phyloP scores from a whole-genome alignment of 2,113 vertebrate genomes.

The Spermophilus dauricus region DNA sequence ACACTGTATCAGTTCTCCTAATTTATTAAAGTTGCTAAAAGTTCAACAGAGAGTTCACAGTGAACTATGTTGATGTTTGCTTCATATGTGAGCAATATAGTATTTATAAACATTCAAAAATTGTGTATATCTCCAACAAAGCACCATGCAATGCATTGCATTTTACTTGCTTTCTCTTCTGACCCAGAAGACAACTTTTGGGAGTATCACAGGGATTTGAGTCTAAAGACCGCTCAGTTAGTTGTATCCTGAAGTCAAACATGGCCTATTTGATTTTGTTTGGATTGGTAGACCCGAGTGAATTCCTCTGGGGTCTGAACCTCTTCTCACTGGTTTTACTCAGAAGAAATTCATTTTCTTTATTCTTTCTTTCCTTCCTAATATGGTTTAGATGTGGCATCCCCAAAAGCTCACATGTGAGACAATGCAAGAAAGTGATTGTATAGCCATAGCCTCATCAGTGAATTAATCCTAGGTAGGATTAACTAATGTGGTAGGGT shows the following conservation, averaged over 20 bases:
- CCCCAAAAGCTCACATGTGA: too few relatives aligned
- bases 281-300: background rate
- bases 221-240: background rate
- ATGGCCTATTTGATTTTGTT: background rate
- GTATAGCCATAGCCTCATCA: too few relatives aligned
- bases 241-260: background rate
- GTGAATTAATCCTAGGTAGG: too few relatives aligned
- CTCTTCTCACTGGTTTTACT: background rate
- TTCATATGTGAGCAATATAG: background rate
- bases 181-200: background rate
- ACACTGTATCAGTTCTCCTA: background rate
- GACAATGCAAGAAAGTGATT: too few relatives aligned
- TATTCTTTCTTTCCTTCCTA: too few relatives aligned
- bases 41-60: background rate
- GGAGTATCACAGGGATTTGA: background rate
- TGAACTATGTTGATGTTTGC: background rate
- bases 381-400: too few relatives aligned
- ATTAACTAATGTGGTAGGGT: too few relatives aligned
- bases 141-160: background rate
- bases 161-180: background rate
- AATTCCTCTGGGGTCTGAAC: background rate
- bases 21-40: constrained; percentile 16
- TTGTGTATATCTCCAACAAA: background rate
- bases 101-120: background rate
- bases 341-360: background rate